Evolutionary conservation across 2,888 invertebrate species (phyloP).

Genomic region (Portevinia maculata): DNA sequence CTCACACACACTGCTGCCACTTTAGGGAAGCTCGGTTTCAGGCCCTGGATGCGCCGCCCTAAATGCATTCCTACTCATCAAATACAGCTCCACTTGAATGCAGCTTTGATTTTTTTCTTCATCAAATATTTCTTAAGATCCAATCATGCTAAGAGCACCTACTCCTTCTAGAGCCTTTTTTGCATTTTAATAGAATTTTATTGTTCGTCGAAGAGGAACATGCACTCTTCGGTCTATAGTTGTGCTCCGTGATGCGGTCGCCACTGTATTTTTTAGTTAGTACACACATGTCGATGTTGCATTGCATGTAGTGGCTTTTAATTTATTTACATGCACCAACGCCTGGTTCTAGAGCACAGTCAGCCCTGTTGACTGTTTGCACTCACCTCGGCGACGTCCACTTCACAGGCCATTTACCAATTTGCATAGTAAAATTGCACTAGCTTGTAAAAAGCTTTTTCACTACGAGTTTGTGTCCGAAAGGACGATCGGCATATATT

Average conservation of each 20-base stretch:
- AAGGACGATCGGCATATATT: slow-evolving; percentile 54
- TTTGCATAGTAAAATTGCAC: slow-evolving; percentile 74
- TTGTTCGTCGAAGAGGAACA: slow-evolving; percentile 47
- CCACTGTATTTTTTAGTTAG: slow-evolving; percentile 26
- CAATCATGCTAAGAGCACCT: slow-evolving; percentile 69
- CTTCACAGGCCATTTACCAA: slow-evolving; percentile 75
- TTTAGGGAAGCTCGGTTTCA: too few relatives aligned
- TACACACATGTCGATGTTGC: slow-evolving; percentile 33
- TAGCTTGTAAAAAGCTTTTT: slow-evolving; percentile 64
- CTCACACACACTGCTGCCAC: too few relatives aligned
- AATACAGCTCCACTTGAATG: neutral
- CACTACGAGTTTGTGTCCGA: slow-evolving; percentile 41
- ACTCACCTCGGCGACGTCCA: slow-evolving; percentile 60
- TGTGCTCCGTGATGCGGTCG: slow-evolving; percentile 29
- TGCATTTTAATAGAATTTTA: slow-evolving; percentile 66
- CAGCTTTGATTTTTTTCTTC: neutral
- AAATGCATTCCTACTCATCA: slow-evolving; percentile 43
- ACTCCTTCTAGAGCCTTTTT: slow-evolving; percentile 39
- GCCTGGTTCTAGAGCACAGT: slow-evolving; percentile 27
- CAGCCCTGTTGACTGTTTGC: slow-evolving; percentile 1
- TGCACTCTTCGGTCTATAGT: neutral
- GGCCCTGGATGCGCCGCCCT: too few relatives aligned
- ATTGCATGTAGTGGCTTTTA: slow-evolving; percentile 53
- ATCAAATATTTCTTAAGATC: slow-evolving; percentile 61
- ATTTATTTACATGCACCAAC: slow-evolving; percentile 74